Evolutionary conservation across 92 coral and sea anemone genomes (phyloP).

Genomic region (Epizoanthus stellaris): DNA sequence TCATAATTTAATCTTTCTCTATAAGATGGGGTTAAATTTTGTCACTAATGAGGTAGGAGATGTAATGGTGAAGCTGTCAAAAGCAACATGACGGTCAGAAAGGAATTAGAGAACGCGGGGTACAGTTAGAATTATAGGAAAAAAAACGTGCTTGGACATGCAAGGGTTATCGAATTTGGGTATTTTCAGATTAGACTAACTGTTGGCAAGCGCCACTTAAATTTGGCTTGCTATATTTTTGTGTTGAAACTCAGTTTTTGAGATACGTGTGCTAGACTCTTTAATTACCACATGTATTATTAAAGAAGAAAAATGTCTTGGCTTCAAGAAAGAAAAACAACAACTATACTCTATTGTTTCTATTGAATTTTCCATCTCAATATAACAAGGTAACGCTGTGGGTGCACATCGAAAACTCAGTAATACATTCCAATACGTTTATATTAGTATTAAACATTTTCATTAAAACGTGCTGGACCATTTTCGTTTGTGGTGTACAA

Average conservation of each 20-base stretch:
- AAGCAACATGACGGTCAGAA: neutral
- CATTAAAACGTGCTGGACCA: neutral
- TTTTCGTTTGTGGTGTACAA: neutral
- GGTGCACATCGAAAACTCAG: too few relatives aligned
- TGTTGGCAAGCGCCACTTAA: neutral
- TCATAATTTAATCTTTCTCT: slow-evolving; percentile 28
- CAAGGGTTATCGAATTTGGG: too few relatives aligned
- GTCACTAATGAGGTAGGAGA: neutral
- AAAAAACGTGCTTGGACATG: too few relatives aligned
- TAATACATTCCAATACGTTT: neutral
- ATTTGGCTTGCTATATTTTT: neutral
- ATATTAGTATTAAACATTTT: neutral
- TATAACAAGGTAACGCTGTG: too few relatives aligned
- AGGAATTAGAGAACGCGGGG: too few relatives aligned
- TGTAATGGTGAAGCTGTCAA: neutral
- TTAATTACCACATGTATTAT: slow-evolving; percentile 13
- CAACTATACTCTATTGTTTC: neutral
- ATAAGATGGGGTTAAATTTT: neutral
- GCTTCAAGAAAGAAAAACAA: slow-evolving; percentile 3
- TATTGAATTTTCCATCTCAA: too few relatives aligned
- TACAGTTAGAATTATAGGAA: too few relatives aligned
- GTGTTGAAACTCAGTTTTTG: neutral
- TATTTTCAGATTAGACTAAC: neutral
- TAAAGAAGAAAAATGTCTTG: slow-evolving; percentile 2
- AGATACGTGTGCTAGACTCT: neutral